These are phyloP conservation scores for Sesia apiformis DNA, from an alignment of 2,888 invertebrate genomes.

Conservation along the genomic window DNA sequence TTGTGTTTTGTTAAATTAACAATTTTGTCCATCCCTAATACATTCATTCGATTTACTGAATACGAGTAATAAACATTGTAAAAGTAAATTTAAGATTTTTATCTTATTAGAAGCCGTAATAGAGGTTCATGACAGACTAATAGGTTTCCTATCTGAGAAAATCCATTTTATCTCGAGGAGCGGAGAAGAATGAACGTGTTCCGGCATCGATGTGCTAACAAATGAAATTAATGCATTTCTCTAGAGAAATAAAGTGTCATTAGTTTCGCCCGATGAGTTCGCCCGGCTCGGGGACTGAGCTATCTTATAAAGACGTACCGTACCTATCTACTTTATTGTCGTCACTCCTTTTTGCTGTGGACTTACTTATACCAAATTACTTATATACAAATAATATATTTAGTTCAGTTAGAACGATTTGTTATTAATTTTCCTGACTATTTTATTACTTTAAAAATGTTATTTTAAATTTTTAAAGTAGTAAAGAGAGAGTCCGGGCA, in stretches of 20 bases:
- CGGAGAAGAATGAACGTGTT: slow-evolving; percentile 34
- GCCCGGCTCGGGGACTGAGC: slow-evolving; percentile 15
- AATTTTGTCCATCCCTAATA: too few species aligned
- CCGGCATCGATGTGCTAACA: slow-evolving; percentile 61
- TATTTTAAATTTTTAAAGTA: too few species aligned
- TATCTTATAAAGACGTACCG: slow-evolving; percentile 6
- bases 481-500: too few species aligned
- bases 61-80: not conserved
- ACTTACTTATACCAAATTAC: too few species aligned
- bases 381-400: too few species aligned
- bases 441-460: too few species aligned
- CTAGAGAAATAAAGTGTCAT: slow-evolving; percentile 70
- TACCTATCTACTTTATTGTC: slow-evolving; percentile 2
- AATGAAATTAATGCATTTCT: slow-evolving; percentile 72
- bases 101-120: slow-evolving; percentile 4
- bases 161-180: slow-evolving; percentile 42
- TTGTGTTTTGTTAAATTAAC: too few species aligned
- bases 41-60: too few species aligned
- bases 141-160: slow-evolving; percentile 49
- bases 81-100: not conserved
- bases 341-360: not conserved
- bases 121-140: slow-evolving; percentile 22
- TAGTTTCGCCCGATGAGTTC: slow-evolving; percentile 63
- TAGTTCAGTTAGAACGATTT: too few species aligned
- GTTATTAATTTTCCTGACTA: too few species aligned